Conservation (phyloP, 2,888 invertebrate species). For the Lypha dubia region DNA sequence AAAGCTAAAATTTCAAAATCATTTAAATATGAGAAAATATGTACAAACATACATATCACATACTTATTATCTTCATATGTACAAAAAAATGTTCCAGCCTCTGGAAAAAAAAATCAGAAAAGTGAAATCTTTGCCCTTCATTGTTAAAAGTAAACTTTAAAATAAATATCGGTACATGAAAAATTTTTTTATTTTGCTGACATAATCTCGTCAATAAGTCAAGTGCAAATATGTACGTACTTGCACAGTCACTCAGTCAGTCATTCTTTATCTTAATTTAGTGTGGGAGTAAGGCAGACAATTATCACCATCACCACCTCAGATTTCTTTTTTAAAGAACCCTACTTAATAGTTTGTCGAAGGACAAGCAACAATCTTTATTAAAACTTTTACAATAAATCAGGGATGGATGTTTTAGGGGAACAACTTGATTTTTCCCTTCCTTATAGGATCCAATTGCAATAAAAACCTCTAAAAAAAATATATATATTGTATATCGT, state of each 20-base stretch:
- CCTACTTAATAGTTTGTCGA: no score
- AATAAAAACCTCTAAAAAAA: no score
- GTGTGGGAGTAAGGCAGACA: neutral
- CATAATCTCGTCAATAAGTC: slow-evolving; percentile 42
- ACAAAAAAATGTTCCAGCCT: slow-evolving; percentile 12
- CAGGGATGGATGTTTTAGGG: no score
- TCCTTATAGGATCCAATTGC: no score
- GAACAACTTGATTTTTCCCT: no score
- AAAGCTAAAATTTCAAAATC: slow-evolving; percentile 9
- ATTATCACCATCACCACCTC: neutral
- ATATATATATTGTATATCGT: no score
- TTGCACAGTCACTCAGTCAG: neutral
- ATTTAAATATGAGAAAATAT: slow-evolving; percentile 4
- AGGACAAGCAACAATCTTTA: no score
- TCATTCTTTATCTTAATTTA: neutral
- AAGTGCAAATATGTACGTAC: slow-evolving; percentile 40
- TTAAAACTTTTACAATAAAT: no score
- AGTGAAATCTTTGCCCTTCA: slow-evolving; percentile 47
- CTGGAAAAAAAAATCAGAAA: slow-evolving; percentile 9
- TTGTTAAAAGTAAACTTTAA: slow-evolving; percentile 10
- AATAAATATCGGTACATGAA: neutral
- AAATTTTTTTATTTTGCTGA: slow-evolving; percentile 40
- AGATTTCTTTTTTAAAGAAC: neutral
- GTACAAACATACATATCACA: no score
- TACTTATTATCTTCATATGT: neutral